Evolutionary conservation across 1,140 invertebrate genomes (phyloP).

Genomic region (Drosophila ananassae): DNA sequence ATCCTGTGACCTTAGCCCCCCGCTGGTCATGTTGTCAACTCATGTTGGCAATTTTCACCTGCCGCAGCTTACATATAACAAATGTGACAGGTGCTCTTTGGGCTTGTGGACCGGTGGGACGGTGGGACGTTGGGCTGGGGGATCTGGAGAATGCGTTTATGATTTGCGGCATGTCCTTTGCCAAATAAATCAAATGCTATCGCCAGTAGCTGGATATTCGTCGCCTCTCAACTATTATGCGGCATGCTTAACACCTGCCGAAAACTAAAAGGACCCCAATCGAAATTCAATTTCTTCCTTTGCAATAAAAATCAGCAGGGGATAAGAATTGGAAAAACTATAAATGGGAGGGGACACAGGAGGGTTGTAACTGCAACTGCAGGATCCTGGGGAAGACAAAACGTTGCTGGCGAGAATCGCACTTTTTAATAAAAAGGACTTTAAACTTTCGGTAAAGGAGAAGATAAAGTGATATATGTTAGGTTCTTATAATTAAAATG

Average conservation of each 20-base stretch:
- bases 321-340: not conserved
- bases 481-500: too few species aligned
- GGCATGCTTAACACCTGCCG: conserved; percentile 55
- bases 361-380: conserved; percentile 10
- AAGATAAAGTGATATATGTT: conserved; percentile 4
- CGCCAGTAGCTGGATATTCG: conserved; percentile 52
- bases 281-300: conserved; percentile 67
- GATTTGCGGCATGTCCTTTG: conserved; percentile 73
- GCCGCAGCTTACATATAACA: conserved; percentile 72
- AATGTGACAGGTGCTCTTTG: conserved; percentile 46
- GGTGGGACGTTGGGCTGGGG: too few species aligned
- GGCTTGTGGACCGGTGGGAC: not conserved
- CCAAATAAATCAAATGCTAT: conserved; percentile 80
- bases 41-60: conserved; percentile 81
- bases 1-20: conserved; percentile 38
- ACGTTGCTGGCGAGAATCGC: conserved; percentile 30
- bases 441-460: too few species aligned
- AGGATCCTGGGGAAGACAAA: conserved; percentile 46
- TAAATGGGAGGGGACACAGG: not conserved
- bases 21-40: conserved; percentile 65
- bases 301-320: conserved; percentile 56
- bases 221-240: conserved; percentile 41
- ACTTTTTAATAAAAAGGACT: not conserved
- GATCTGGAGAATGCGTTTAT: conserved; percentile 62
- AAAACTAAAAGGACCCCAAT: conserved; percentile 39